Conservation (phyloP, 2,113 vertebrate genomes). For the Diadophis punctatus region DNA sequence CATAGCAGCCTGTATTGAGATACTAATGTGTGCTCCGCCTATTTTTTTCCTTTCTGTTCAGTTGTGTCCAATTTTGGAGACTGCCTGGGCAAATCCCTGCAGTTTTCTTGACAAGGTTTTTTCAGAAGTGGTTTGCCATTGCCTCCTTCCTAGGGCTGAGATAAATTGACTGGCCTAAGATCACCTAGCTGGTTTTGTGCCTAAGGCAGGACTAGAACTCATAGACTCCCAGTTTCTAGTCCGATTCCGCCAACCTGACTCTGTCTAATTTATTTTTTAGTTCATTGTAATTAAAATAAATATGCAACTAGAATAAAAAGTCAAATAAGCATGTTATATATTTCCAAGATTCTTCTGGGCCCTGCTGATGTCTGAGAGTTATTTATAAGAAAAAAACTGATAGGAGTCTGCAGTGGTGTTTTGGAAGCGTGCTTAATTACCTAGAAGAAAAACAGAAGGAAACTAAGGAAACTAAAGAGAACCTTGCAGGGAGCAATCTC, state of each 20-base stretch:
- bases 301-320: neutral
- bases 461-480: neutral
- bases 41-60: neutral
- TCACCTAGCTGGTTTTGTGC: neutral
- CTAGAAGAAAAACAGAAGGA: neutral
- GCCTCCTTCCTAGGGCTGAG: neutral
- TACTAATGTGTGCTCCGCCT: neutral
- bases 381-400: neutral
- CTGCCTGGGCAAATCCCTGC: neutral
- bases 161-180: neutral
- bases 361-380: neutral
- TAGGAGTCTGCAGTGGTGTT: neutral
- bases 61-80: neutral
- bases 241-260: neutral
- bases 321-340: neutral
- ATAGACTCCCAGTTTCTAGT: neutral
- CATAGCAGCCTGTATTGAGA: neutral
- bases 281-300: neutral
- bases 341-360: neutral
- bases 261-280: neutral
- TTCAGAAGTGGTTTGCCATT: neutral
- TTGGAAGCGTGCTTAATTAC: neutral
- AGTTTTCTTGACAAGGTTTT: neutral
- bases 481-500: neutral
- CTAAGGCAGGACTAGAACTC: neutral